Conservation (phyloP, 1,140 invertebrate species). For the Leguminivora glycinivorella region DNA sequence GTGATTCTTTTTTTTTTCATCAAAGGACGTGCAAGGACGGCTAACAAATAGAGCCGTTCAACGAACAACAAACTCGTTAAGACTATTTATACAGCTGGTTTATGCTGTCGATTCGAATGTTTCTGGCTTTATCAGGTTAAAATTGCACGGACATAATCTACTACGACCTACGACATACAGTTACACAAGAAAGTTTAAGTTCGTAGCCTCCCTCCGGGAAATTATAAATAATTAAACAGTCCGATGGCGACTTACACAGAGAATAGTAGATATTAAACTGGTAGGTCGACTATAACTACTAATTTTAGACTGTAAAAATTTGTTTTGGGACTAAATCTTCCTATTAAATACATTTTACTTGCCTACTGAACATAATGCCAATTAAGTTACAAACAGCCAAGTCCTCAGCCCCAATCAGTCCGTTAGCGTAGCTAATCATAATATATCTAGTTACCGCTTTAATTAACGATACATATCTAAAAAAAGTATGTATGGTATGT, state of each 20-base stretch:
- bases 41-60: constrained; percentile 11
- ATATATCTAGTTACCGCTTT: too few relatives aligned
- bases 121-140: background rate
- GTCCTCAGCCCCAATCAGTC: too few relatives aligned
- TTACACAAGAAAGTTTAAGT: constrained; percentile 40
- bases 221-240: constrained; percentile 36
- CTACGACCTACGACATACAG: constrained; percentile 6
- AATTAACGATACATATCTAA: too few relatives aligned
- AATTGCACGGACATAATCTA: constrained; percentile 18
- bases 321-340: too few relatives aligned
- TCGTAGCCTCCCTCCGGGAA: constrained; percentile 36
- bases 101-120: background rate
- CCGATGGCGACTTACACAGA: constrained; percentile 28
- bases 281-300: too few relatives aligned
- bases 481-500: too few relatives aligned
- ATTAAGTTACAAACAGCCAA: too few relatives aligned
- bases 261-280: constrained; percentile 30
- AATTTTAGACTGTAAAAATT: too few relatives aligned
- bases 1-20: constrained; percentile 37
- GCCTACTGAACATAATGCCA: too few relatives aligned
- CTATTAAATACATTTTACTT: too few relatives aligned
- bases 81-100: constrained; percentile 15
- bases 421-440: too few relatives aligned
- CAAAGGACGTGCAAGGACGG: constrained; percentile 42
- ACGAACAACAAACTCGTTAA: constrained; percentile 17